Evolutionary conservation across 2,888 invertebrate species (phyloP).

Genomic region (Phortica magna): DNA sequence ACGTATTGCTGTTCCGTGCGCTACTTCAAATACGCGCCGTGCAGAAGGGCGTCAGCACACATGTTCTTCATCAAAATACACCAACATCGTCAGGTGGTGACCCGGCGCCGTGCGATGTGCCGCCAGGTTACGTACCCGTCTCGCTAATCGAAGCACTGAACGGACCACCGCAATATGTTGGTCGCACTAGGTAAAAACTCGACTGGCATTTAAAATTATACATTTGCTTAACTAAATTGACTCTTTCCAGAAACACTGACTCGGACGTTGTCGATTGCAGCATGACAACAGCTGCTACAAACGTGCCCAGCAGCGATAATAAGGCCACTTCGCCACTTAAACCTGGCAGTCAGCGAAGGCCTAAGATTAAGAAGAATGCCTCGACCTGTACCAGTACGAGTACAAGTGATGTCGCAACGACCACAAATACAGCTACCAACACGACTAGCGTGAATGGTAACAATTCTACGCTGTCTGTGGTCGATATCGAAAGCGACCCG

Average conservation of each 20-base stretch:
- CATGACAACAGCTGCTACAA: constrained; percentile 62
- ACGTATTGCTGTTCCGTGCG: constrained; percentile 96
- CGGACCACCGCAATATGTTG: constrained; percentile 84
- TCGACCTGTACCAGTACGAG: constrained; percentile 65
- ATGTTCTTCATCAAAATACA: constrained; percentile 79
- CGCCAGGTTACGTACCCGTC: constrained; percentile 95
- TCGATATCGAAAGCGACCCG: constrained; percentile 56
- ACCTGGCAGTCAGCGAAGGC: constrained; percentile 71
- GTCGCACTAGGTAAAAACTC: constrained; percentile 60
- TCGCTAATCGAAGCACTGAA: constrained; percentile 97
- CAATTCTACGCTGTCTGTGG: constrained; percentile 50
- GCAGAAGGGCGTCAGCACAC: constrained; percentile 82
- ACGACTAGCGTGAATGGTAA: constrained; percentile 46
- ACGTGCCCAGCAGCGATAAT: constrained; percentile 58
- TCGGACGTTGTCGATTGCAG: constrained; percentile 80
- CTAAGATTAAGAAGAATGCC: constrained; percentile 73
- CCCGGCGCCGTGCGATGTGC: constrained; percentile 81
- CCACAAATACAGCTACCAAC: constrained; percentile 49
- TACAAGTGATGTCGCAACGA: constrained; percentile 62
- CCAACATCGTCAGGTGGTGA: constrained; percentile 83
- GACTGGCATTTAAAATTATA: constrained; percentile 36
- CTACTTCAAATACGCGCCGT: constrained; percentile 96
- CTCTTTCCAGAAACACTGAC: constrained; percentile 22
- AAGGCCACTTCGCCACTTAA: constrained; percentile 74
- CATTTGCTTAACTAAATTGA: background rate